Base-by-base conservation (phyloP, 2,888 invertebrate genomes). In the Cheilosia grossa region DNA sequence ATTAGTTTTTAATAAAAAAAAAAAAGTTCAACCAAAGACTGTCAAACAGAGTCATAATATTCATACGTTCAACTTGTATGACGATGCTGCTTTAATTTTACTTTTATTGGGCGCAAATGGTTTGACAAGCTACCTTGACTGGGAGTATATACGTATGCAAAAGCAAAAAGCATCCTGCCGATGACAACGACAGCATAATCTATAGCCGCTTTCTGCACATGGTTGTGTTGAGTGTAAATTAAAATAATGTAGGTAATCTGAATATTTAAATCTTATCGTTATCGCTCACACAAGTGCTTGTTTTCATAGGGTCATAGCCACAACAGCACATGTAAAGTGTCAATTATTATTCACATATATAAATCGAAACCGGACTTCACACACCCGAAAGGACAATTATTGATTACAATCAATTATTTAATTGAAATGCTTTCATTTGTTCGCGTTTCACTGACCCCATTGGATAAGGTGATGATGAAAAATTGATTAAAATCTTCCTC, bases 351-450 rank as follows among this genome's bases (percentile, higher is more conserved):
- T 63, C 19, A 63, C 73, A 73, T 24, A 24, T 24, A 42, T 47
- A 54, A 73, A 63, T 54, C 47, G 33, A 73, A 63, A 30, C 54
- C 21, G 61, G 21, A 24, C n/a, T 15, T 21, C 9, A 17, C 33
- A 37, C 64, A 51, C 51, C 37, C 37, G 51, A 40, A 53, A 63
- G 54, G 47, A 73, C 54, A 54, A 73, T 73, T 42, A 53, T 44
- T 54, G 42, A 61, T 63, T 63, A 54, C 63, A 73, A 73, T 73
- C 54, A 44, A 64, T 73, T 44, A 21, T 73, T 73, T 73, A 73
- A 73, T 73, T 73, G 47, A 73, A 73, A 64, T 4, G 33, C 47
- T 73, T 54, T 73, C 73, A 63, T 10, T 44, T 13, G 54, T 37
- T 47, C 30, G 33, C 13, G 19, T 42, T 27, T 13, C 42, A 13